Evolutionary conservation across 2,113 vertebrate genomes (phyloP).

Genomic region (Catagonus wagneri): DNA sequence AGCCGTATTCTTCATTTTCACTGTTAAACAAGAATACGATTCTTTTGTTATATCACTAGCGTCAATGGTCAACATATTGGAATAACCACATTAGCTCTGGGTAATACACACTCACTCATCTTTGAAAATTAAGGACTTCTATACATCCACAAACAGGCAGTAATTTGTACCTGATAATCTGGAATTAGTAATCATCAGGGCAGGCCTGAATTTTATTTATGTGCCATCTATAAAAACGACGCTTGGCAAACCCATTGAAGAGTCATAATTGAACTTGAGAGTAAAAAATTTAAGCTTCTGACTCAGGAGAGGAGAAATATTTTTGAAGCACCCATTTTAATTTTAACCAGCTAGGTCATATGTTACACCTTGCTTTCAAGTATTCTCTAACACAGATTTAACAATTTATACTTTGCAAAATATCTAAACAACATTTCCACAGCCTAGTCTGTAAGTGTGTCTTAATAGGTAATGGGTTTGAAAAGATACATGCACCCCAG

Average conservation of each 20-base stretch:
- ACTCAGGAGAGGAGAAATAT: background rate
- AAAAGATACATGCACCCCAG: too few species aligned
- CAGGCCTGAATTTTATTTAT: background rate
- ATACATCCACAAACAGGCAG: background rate
- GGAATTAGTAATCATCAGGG: slow-evolving; percentile 18
- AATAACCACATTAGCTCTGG: slow-evolving; percentile 31
- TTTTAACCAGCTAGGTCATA: background rate
- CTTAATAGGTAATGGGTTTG: background rate
- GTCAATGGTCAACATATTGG: background rate
- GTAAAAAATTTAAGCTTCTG: background rate
- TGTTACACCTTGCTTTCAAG: background rate
- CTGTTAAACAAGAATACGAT: slow-evolving; percentile 68
- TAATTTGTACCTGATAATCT: slow-evolving; percentile 31
- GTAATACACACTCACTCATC: background rate
- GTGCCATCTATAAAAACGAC: slow-evolving; percentile 19
- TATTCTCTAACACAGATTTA: background rate
- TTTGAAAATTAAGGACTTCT: slow-evolving; percentile 53
- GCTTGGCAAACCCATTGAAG: background rate
- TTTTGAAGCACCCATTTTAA: background rate
- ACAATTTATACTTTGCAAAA: background rate
- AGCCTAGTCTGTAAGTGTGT: background rate
- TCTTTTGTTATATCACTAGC: slow-evolving; percentile 4
- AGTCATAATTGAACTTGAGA: slow-evolving; percentile 13
- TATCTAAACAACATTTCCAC: background rate
- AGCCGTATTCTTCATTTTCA: slow-evolving; percentile 71